Percentiles rank a stretch among this genome's conserved stretches.
Evolutionary conservation across 2,113 vertebrate genomes (phyloP).

Genomic region (Sorex araneus): DNA sequence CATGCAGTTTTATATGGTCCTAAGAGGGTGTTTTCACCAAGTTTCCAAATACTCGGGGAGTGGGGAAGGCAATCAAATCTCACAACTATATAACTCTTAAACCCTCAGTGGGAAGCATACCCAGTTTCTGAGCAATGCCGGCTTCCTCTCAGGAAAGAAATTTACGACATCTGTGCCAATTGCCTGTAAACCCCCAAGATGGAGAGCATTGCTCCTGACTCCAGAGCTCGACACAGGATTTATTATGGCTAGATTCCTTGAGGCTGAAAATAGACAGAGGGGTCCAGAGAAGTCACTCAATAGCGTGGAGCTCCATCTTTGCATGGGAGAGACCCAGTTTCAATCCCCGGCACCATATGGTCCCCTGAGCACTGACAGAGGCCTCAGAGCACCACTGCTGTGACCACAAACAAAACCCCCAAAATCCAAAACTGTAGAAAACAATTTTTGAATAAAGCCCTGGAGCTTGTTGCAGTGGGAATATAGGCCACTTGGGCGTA

Average conservation of each 20-base stretch:
- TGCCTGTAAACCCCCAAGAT: slow-evolving; percentile 67
- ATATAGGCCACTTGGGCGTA: not conserved
- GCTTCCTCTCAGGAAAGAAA: slow-evolving; percentile 38
- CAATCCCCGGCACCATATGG: no score
- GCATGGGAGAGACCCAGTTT: no score
- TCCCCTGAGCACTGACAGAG: no score
- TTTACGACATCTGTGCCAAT: not conserved
- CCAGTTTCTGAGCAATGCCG: not conserved
- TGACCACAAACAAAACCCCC: slow-evolving; percentile 36
- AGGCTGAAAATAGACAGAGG: slow-evolving; percentile 13
- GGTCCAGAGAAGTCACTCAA: no score
- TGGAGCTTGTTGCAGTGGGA: not conserved
- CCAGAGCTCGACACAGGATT: slow-evolving; percentile 35
- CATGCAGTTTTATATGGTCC: not conserved
- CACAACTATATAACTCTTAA: not conserved
- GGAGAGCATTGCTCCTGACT: slow-evolving; percentile 53
- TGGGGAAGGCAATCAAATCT: not conserved
- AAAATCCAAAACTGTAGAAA: not conserved
- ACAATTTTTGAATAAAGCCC: slow-evolving; percentile 51
- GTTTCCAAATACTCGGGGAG: not conserved
- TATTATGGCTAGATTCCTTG: not conserved
- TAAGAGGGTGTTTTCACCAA: not conserved
- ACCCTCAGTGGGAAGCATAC: not conserved
- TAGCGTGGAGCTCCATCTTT: no score
- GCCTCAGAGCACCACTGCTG: no score